Base-by-base conservation (phyloP, 2,113 vertebrate species). In the Paratilapia polleni region DNA sequence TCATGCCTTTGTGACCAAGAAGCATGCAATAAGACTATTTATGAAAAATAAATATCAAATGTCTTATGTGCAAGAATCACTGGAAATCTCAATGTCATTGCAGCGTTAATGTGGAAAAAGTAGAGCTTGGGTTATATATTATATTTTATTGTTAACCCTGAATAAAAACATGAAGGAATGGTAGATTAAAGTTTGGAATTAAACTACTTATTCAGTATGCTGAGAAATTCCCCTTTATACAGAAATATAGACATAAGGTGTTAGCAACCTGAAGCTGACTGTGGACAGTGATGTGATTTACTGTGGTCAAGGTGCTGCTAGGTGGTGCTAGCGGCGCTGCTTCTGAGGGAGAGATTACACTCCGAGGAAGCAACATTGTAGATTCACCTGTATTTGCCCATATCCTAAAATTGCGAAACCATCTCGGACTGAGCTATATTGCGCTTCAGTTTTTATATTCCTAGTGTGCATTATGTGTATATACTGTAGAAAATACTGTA, bases 241-340 rank as follows among this genome's bases (percentile, higher is more conserved):
- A 74, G 52, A 41, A 49, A 41, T 24, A 20, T 15, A 36, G 28
- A 59, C 24, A 38, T 61, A 19, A 68, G 28, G 9, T 28, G 0
- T 60, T 31, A 10, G 6, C 13, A 73, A 60, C 52, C 83, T 68
- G 36, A 80, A 38, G 43, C 58, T 63, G 63, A 83, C 49, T 73
- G 56, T 81, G 82, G 78, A 41, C 31, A 62, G 4, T 78, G 41
- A 62, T 76, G 38, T 80, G 49, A 66, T 68, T 87, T 84, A 78
- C 86, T 91, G 86, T 80, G 84, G 79, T 87, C 89, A 81, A 58
- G 43, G 78, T 77, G 91, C 96, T 95, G 94, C 95, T 96, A 96
- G 96, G 94, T 95, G 95, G 96, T 95, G 94, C 95, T 96, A 87
- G 87, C 86, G 93, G 84, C 38, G 38, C 59, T 84, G 87, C 78